These are phyloP conservation scores for Pseudochaenichthys georgianus DNA, from an alignment of 2,797 vertebrate species.

Conservation along the genomic window DNA sequence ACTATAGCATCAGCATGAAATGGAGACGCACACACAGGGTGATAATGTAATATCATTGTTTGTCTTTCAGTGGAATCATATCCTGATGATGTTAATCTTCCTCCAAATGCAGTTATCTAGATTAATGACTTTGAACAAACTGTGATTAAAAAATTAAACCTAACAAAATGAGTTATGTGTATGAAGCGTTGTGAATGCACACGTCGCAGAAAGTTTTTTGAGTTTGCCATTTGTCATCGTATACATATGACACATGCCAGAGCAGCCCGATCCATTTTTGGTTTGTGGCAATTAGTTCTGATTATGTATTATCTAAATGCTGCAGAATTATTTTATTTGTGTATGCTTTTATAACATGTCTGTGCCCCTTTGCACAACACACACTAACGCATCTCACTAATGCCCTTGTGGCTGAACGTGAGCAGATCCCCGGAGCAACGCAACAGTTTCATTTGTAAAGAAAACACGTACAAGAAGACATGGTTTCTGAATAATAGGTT, in stretches of 20 bases:
- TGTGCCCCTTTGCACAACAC: background rate
- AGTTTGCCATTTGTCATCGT: background rate
- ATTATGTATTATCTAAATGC: background rate
- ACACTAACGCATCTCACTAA: constrained; percentile 19
- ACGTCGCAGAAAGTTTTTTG: background rate
- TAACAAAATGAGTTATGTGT: background rate
- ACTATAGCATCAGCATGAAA: constrained; percentile 4
- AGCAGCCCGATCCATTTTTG: background rate
- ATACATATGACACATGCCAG: background rate
- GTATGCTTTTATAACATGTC: background rate
- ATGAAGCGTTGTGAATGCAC: background rate
- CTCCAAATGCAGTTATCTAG: constrained; percentile 2
- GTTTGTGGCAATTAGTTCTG: background rate
- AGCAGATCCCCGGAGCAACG: constrained; percentile 9
- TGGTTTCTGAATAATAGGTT: background rate
- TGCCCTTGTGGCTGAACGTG: constrained; percentile 9
- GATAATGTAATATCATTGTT: constrained; percentile 26
- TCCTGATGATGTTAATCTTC: constrained; percentile 6
- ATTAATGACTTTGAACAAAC: constrained; percentile 22
- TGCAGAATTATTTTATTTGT: background rate
- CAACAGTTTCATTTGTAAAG: background rate
- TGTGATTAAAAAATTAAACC: constrained; percentile 33
- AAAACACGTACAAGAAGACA: background rate
- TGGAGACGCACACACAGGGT: background rate
- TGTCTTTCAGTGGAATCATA: constrained; percentile 24